phyloP scores from a whole-genome alignment of 2,113 vertebrate genomes.

The Connochaetes taurinus region DNA sequence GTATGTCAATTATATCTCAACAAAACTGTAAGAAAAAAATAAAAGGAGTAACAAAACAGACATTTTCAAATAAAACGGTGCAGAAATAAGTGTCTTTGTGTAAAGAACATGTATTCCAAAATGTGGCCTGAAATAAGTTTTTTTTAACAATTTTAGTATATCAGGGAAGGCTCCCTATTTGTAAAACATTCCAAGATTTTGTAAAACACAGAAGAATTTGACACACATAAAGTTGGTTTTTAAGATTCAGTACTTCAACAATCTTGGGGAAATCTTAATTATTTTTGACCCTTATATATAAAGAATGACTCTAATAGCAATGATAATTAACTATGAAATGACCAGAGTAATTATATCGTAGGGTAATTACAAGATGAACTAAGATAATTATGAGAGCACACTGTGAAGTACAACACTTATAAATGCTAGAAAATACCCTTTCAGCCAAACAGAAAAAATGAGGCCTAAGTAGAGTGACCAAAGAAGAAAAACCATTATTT shows the following conservation, averaged over 20 bases:
- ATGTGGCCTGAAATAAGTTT: background rate
- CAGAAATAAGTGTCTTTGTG: background rate
- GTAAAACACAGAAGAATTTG: slow-evolving; percentile 29
- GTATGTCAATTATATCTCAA: background rate
- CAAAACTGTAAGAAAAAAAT: background rate
- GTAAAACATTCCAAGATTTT: background rate
- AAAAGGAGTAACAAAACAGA: background rate
- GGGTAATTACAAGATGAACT: slow-evolving; percentile 9
- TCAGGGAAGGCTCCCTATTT: background rate
- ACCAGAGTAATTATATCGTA: background rate
- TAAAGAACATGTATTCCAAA: background rate
- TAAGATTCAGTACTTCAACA: background rate
- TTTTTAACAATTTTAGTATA: slow-evolving; percentile 30
- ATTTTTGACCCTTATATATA: background rate
- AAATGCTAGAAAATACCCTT: slow-evolving; percentile 14
- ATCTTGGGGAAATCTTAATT: background rate
- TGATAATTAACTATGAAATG: slow-evolving; percentile 2
- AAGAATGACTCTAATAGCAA: slow-evolving; percentile 2
- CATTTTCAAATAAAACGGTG: background rate
- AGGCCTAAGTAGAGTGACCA: background rate
- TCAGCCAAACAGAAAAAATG: slow-evolving; percentile 22
- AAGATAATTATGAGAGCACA: background rate
- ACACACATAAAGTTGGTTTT: background rate
- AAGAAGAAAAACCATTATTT: background rate
- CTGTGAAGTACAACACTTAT: background rate